Evolutionary conservation across 2,113 vertebrate genomes (phyloP).

Genomic region (Phoxinus phoxinus): DNA sequence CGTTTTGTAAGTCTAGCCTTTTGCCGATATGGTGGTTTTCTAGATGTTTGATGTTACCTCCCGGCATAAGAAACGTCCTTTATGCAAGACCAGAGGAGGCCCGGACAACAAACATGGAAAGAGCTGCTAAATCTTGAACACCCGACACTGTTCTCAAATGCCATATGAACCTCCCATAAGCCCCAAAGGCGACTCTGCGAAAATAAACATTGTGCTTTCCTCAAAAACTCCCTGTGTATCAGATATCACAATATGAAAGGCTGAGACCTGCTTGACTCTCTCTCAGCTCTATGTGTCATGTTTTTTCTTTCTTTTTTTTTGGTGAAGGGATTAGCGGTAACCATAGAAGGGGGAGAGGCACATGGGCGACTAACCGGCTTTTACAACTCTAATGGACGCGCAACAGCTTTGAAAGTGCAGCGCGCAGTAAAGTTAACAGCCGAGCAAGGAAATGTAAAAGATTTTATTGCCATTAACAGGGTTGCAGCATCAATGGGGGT

Average conservation of each 20-base stretch:
- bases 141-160: slow-evolving; percentile 52
- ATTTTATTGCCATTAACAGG: slow-evolving; percentile 75
- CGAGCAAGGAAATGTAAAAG: slow-evolving; percentile 70
- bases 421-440: slow-evolving; percentile 59
- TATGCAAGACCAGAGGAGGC: background rate
- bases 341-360: slow-evolving; percentile 49
- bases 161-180: slow-evolving; percentile 49
- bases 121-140: slow-evolving; percentile 59
- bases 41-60: background rate
- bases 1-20: background rate
- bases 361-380: slow-evolving; percentile 41
- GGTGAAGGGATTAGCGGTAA: slow-evolving; percentile 65
- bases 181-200: slow-evolving; percentile 49
- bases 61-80: background rate
- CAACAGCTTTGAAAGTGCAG: slow-evolving; percentile 56
- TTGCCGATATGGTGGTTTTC: background rate
- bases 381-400: slow-evolving; percentile 51
- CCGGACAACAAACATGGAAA: slow-evolving; percentile 40
- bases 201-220: slow-evolving; percentile 64
- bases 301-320: slow-evolving; percentile 52
- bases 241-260: slow-evolving; percentile 56
- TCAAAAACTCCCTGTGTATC: slow-evolving; percentile 49
- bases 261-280: slow-evolving; percentile 51
- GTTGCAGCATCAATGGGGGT: slow-evolving; percentile 66
- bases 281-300: slow-evolving; percentile 58